Evolutionary conservation across 2,797 vertebrate species (phyloP), one percentile per base, ranked within the genome.

Genomic region (Mergus octosetaceus): DNA sequence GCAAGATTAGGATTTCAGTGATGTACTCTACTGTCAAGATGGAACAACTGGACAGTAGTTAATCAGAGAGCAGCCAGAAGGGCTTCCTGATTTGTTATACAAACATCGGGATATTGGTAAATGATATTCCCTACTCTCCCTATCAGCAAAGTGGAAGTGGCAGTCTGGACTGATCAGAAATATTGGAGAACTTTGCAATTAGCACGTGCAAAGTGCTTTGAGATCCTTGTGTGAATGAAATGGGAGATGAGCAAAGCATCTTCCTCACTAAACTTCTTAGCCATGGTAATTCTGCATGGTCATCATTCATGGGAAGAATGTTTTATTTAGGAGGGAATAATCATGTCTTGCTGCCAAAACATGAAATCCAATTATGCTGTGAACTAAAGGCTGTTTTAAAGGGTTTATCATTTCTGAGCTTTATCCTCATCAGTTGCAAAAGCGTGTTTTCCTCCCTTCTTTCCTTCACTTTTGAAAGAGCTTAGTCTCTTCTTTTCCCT

Each of bases 301-400:
- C 96, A 95, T 95, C 94, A 87, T 96, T 94, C 88, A 94, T 72
- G 86, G 88, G 95, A 93, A 85, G 88, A 68, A 89, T 91, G 91
- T 86, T 96, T 96, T 96, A 91, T 94, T 95, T 90, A 92, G 81
- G 85, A 86, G 54, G 54, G 83, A 97, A 92, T 95, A 96, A 97
- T 96, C 95, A 89, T 90, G 41, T 94, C 86, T 94, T 69, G 60
- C 93, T 91, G 94, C 96, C 93, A 96, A 96, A 96, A 97, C 95
- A 97, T 94, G 91, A 95, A 97, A 96, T 97, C 95, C 93, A 96
- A 96, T 97, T 97, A 96, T 43, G 81, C 71, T 96, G 85, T 88
- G 95, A 96, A 94, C 85, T 76, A 94, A 94, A 96, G 95, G 89
- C 91, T 86, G 76, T 82, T 97, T 94, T 91, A 95, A 91, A 88